These are phyloP conservation scores for Alethe castanea DNA, from an alignment of 2,113 vertebrate genomes.

Conservation along the genomic window DNA sequence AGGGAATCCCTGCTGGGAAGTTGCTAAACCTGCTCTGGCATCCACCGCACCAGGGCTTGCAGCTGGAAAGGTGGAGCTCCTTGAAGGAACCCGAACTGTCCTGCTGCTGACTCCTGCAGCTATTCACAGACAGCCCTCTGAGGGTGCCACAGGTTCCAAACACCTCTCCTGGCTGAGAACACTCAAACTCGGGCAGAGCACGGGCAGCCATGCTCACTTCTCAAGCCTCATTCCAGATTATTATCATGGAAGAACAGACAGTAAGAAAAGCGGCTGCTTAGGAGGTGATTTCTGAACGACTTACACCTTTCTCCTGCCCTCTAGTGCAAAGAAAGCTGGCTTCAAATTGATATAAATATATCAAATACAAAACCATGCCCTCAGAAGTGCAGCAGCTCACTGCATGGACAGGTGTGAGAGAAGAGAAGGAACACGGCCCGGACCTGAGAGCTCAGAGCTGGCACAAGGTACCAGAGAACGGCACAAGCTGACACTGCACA, in stretches of 20 bases:
- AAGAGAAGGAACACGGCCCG: background rate
- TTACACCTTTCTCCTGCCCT: background rate
- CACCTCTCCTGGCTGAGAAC: background rate
- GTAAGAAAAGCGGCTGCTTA: background rate
- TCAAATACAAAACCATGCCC: background rate
- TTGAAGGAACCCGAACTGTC: background rate
- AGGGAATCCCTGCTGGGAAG: background rate
- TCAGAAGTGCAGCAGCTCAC: background rate
- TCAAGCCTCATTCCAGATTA: background rate
- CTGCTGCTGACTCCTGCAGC: background rate
- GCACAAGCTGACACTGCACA: background rate
- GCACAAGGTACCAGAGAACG: background rate
- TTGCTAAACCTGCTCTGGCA: background rate
- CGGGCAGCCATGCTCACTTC: background rate
- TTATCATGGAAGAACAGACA: background rate
- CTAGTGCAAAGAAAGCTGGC: background rate
- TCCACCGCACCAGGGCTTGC: background rate
- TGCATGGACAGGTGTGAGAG: rapidly evolving
- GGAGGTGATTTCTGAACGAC: background rate
- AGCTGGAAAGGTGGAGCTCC: background rate
- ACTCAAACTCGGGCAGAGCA: too few relatives aligned
- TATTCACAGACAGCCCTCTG: background rate
- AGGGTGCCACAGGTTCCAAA: background rate
- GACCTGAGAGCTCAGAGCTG: background rate
- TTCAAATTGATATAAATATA: background rate